These are phyloP conservation scores for Butorides virescens DNA, from an alignment of 2,113 vertebrate genomes.

Conservation along the genomic window DNA sequence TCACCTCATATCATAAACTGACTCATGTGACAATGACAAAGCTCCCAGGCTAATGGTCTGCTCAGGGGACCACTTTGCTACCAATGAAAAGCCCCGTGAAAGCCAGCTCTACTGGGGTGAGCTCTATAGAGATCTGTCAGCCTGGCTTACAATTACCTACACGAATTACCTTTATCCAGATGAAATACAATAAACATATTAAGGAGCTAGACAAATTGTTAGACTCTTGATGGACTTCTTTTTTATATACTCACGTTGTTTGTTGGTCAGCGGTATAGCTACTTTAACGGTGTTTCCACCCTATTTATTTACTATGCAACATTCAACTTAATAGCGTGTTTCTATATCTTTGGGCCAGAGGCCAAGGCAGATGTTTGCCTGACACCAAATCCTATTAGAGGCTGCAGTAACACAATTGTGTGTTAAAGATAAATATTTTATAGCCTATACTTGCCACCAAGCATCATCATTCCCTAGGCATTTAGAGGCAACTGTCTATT, in stretches of 20 bases:
- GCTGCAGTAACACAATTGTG: conserved; percentile 66
- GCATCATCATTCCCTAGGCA: conserved; percentile 29
- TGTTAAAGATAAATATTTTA: conserved; percentile 77
- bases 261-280: conserved; percentile 6
- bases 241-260: conserved; percentile 33
- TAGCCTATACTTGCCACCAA: conserved; percentile 53
- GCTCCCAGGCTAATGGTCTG: neutral
- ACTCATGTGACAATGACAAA: neutral
- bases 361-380: conserved; percentile 67
- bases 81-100: neutral
- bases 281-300: conserved; percentile 31
- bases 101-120: neutral
- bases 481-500: conserved; percentile 35
- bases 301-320: conserved; percentile 71
- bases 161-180: conserved; percentile 54
- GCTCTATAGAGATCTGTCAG: conserved; percentile 20
- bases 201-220: conserved; percentile 43
- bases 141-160: conserved; percentile 22
- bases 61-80: conserved; percentile 30
- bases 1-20: neutral
- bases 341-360: conserved; percentile 67
- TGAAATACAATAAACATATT: conserved; percentile 57
- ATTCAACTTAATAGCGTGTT: conserved; percentile 61
- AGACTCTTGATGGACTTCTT: conserved; percentile 32
- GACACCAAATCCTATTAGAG: conserved; percentile 71